Base-by-base conservation (phyloP, 2,113 vertebrate genomes). In the Misgurnus mizolepis region DNA sequence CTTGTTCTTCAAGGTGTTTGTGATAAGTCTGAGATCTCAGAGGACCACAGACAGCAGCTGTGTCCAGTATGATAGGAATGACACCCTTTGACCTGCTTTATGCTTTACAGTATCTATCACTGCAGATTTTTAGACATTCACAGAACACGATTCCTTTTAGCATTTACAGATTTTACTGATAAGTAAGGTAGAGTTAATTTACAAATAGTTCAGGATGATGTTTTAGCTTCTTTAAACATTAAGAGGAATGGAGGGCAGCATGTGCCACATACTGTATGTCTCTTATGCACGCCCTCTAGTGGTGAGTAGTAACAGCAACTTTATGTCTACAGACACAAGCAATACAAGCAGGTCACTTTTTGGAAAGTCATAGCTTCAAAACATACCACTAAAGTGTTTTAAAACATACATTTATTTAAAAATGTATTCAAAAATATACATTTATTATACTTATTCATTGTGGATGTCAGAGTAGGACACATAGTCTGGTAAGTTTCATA, bases 61-160 rank as follows among this genome's bases (percentile, higher is more conserved):
- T 17, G 41, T 80, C 71, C 79, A 80, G 61, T 49, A 73, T 58
- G 70, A 67, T 40, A 60, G 79, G 79, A 80, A 80, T 80, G 79
- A 66, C 53, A 39, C 50, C 70, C 79, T 66, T 80, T 75, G 79
- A 73, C 70, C 79, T 11, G 79, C 60, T 67, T 66, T 80, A 73
- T 75, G 79, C 60, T 80, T 15, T 56, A 56, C 15, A 6, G 50
- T 4, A 67, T 80, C 41, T 39, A 45, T 15, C 10, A 27, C 7
- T 14, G 41, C 53, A 55, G 50, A 41, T 60, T 64, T 67, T 45
- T 12, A 75, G 67, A 74, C 50, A 45, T 67, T 67, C 79, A 67
- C 56, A 61, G 45, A 62, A 27, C 72, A 61, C 41, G 47, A 8
- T 27, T 49, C 41, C 58, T 43, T 27, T 39, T 14, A 55, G 49